Evolutionary conservation across 1,140 invertebrate species (phyloP).

Genomic region (Probaryconus sp.): DNA sequence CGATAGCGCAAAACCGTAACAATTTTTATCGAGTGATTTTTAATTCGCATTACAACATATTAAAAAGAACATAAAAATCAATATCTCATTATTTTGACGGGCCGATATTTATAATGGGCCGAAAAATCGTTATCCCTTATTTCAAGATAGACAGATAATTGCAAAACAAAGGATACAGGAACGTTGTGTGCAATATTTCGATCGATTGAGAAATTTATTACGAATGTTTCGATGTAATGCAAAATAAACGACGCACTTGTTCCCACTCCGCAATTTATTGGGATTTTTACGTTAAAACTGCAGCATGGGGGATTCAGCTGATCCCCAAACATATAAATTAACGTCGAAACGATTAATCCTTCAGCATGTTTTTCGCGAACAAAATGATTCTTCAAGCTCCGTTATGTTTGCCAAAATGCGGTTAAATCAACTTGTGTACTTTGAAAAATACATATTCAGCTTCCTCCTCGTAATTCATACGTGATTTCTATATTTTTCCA

Average conservation of each 20-base stretch:
- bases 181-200: conserved; percentile 41
- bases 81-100: too few species aligned
- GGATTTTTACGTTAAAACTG: conserved; percentile 49
- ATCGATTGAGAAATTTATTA: conserved; percentile 50
- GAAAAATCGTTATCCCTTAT: too few species aligned
- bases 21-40: too few species aligned
- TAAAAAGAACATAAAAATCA: conserved; percentile 1
- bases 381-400: conserved; percentile 51
- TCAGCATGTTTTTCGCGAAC: conserved; percentile 49
- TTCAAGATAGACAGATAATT: too few species aligned
- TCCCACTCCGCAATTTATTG: conserved; percentile 52
- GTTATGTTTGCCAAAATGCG: conserved; percentile 48
- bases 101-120: too few species aligned
- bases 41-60: too few species aligned
- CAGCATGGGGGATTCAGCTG: conserved; percentile 37
- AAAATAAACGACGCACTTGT: conserved; percentile 51
- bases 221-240: conserved; percentile 50
- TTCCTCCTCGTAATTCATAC: conserved; percentile 41
- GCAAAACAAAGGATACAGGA: too few species aligned
- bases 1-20: neutral
- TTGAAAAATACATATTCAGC: conserved; percentile 35
- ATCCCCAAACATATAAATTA: conserved; percentile 60
- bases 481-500: neutral
- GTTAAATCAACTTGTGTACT: conserved; percentile 33
- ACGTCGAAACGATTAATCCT: conserved; percentile 61